Conservation (phyloP, 1,140 invertebrate genomes). For the Ceratina japonica region DNA sequence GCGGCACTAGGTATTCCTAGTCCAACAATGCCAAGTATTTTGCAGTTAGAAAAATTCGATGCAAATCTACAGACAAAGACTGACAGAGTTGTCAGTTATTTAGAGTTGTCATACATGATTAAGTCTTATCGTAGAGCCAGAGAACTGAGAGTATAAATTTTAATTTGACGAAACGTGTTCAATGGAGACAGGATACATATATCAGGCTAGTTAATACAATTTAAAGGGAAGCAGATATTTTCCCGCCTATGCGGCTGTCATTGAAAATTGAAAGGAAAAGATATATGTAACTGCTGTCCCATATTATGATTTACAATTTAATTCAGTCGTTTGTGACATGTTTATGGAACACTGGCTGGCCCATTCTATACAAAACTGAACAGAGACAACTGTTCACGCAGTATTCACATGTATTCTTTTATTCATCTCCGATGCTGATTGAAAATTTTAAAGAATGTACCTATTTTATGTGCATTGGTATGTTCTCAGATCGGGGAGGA, state of each 20-base stretch:
- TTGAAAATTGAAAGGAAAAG: neutral
- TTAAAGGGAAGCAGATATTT: constrained; percentile 1
- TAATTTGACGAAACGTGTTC: no score
- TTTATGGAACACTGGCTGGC: neutral
- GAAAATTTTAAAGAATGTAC: neutral
- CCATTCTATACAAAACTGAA: neutral
- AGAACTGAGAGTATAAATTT: no score
- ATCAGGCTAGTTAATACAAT: neutral
- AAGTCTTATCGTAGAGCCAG: no score
- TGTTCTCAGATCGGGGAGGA: neutral
- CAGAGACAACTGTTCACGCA: neutral
- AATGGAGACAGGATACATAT: neutral
- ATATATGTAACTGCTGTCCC: neutral
- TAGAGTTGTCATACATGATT: no score
- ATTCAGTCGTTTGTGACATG: constrained; percentile 6
- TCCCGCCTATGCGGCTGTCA: neutral
- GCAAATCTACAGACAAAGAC: no score
- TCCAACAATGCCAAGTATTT: constrained; percentile 26
- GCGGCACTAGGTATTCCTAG: constrained; percentile 55
- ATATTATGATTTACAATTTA: constrained; percentile 7
- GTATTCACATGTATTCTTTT: no score
- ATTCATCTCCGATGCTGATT: no score
- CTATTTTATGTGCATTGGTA: neutral
- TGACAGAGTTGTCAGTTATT: no score
- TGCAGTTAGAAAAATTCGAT: no score